Conservation (phyloP, 2,888 invertebrate species). For the Hirtodrosophila confusa region DNA sequence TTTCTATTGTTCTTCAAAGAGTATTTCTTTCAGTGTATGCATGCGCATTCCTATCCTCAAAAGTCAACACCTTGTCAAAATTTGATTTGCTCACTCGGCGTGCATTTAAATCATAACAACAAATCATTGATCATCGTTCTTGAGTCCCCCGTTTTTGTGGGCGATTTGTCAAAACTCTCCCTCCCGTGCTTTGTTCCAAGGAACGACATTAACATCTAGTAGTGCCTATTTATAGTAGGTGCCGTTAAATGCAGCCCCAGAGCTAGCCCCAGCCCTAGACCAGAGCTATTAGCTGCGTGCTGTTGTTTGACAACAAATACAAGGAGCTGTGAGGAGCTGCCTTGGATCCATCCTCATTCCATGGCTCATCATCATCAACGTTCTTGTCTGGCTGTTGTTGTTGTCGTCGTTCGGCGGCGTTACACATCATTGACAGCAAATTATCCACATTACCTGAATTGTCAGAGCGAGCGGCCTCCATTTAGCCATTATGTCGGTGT, state of each 20-base stretch:
- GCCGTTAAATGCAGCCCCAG: constrained; percentile 69
- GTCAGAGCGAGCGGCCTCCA: constrained; percentile 74
- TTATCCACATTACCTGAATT: constrained; percentile 84
- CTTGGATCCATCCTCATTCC: constrained; percentile 5
- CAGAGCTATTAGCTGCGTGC: constrained; percentile 71
- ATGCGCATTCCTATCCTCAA: not conserved
- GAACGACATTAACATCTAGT: constrained; percentile 58
- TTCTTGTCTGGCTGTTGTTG: constrained; percentile 8
- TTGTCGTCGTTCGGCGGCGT: constrained; percentile 58
- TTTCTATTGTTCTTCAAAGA: too few species aligned
- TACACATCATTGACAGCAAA: constrained; percentile 83
- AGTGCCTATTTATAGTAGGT: constrained; percentile 61
- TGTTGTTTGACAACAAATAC: constrained; percentile 78
- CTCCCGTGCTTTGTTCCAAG: constrained; percentile 1
- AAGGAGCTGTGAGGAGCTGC: constrained; percentile 45
- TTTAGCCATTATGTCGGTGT: constrained; percentile 74
- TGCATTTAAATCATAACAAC: constrained; percentile 69
- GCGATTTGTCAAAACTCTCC: constrained; percentile 57
- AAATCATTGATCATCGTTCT: constrained; percentile 69
- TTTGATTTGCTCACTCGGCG: constrained; percentile 72
- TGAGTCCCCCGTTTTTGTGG: constrained; percentile 16
- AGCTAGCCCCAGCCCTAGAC: constrained; percentile 6
- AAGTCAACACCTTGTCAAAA: constrained; percentile 74
- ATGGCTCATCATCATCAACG: constrained; percentile 14
- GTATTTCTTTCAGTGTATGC: too few species aligned